These are phyloP conservation scores for Clepsis dumicolana DNA, from an alignment of 2,888 invertebrate species.

Conservation along the genomic window DNA sequence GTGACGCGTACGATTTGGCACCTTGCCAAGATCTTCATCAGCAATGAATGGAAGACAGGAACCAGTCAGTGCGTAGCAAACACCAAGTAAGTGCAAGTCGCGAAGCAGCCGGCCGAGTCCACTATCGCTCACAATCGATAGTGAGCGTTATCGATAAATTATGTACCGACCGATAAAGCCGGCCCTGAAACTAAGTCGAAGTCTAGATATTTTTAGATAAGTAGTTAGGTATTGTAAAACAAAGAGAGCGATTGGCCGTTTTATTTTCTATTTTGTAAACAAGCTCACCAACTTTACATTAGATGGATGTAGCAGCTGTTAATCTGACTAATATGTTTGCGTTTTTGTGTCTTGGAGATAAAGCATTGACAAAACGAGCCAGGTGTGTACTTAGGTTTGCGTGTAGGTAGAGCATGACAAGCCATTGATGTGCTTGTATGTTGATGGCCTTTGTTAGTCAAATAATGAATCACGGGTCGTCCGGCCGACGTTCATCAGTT, in stretches of 20 bases:
- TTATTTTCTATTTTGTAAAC: background rate
- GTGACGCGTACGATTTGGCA: constrained; percentile 29
- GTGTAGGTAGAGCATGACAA: constrained; percentile 40
- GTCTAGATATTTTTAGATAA: constrained; percentile 1
- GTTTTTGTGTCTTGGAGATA: background rate
- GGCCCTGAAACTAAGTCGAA: constrained; percentile 45
- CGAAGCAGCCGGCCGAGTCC: background rate
- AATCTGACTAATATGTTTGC: background rate
- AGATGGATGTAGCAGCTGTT: background rate
- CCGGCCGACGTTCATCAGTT: constrained; percentile 15
- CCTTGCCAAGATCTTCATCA: constrained; percentile 5
- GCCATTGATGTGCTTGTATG: constrained; percentile 31
- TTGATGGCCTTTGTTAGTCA: constrained; percentile 37
- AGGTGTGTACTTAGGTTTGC: constrained; percentile 24
- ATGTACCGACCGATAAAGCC: constrained; percentile 48
- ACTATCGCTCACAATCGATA: constrained; percentile 34
- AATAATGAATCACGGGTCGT: constrained; percentile 36
- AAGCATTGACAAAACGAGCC: constrained; percentile 28
- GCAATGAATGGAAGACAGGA: constrained; percentile 26
- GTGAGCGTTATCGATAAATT: constrained; percentile 49
- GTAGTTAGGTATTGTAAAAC: background rate
- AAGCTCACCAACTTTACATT: background rate
- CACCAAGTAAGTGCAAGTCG: background rate
- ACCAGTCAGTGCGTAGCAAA: background rate
- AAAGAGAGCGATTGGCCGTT: background rate